phyloP scores from a whole-genome alignment of 2,888 invertebrate species.

The Palloptera scutellata region DNA sequence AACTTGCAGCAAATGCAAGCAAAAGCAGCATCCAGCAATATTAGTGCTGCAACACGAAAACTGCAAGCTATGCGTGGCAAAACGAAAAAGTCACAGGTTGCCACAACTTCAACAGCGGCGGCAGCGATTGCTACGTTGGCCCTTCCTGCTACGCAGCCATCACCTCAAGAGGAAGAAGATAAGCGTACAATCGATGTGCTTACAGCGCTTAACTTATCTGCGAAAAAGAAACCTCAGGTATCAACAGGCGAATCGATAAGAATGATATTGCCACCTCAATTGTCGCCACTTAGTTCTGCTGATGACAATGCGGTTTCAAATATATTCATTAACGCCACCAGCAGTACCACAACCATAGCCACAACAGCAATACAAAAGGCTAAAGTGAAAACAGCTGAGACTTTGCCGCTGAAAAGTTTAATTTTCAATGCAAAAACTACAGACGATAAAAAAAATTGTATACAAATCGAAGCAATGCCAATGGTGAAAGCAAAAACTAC shows the following conservation, averaged over 20 bases:
- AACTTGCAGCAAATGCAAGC: conserved; percentile 20
- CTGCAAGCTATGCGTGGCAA: conserved; percentile 37
- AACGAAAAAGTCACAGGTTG: conserved; percentile 24
- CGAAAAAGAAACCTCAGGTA: conserved; percentile 47
- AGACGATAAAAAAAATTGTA: conserved; percentile 41
- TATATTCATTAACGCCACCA: conserved; percentile 18
- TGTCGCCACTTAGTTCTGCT: conserved; percentile 6
- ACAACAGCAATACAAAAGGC: background rate
- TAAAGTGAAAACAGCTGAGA: conserved; percentile 14
- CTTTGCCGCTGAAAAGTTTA: conserved; percentile 15
- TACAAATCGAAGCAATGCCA: conserved; percentile 51
- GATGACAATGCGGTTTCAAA: conserved; percentile 35
- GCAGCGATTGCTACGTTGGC: background rate
- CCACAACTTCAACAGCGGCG: conserved; percentile 34
- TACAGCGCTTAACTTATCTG: conserved; percentile 58
- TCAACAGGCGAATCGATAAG: conserved; percentile 18
- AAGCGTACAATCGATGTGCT: conserved; percentile 53
- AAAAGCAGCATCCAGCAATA: conserved; percentile 24
- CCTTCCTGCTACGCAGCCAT: background rate
- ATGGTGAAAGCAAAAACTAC: conserved; percentile 29
- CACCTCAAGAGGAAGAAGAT: conserved; percentile 27
- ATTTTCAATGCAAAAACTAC: conserved; percentile 25
- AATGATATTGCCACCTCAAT: too few relatives aligned
- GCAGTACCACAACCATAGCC: background rate
- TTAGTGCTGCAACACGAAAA: conserved; percentile 30